Evolutionary conservation across 2,888 invertebrate species (phyloP).

Genomic region (Mantis religiosa): DNA sequence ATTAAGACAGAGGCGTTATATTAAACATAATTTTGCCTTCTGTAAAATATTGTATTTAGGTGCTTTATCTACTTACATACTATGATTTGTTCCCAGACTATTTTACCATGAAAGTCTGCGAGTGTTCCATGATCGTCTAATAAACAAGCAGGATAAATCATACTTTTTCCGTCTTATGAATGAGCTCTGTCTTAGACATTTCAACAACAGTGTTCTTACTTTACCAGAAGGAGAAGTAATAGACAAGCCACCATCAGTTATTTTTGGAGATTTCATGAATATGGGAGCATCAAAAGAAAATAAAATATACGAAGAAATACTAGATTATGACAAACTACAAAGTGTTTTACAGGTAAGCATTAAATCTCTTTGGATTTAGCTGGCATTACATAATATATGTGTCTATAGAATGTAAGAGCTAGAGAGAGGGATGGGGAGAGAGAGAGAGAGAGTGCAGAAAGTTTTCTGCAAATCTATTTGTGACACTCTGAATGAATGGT

Average conservation of each 20-base stretch:
- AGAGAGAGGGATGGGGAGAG: no score
- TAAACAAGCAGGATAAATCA: constrained; percentile 74
- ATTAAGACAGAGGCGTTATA: no score
- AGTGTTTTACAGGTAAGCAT: constrained; percentile 59
- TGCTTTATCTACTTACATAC: background rate
- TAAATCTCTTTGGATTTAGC: background rate
- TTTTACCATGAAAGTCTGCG: constrained; percentile 90
- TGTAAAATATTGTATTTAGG: no score
- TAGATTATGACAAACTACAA: constrained; percentile 66
- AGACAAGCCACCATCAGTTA: constrained; percentile 59
- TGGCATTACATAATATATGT: background rate
- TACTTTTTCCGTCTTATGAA: constrained; percentile 73
- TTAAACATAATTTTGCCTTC: no score
- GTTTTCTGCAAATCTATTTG: no score
- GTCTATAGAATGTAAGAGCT: no score
- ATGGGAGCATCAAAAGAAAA: constrained; percentile 68
- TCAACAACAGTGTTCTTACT: constrained; percentile 55
- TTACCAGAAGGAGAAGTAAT: constrained; percentile 58
- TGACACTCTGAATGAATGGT: no score
- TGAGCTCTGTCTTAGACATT: constrained; percentile 60
- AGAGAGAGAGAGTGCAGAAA: no score
- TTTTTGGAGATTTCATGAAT: constrained; percentile 83
- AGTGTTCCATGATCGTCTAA: constrained; percentile 86
- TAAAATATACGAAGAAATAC: constrained; percentile 77
- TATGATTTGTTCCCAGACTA: constrained; percentile 50